These are phyloP conservation scores for Lucilia cuprina DNA, from an alignment of 1,140 invertebrate genomes.

Conservation along the genomic window DNA sequence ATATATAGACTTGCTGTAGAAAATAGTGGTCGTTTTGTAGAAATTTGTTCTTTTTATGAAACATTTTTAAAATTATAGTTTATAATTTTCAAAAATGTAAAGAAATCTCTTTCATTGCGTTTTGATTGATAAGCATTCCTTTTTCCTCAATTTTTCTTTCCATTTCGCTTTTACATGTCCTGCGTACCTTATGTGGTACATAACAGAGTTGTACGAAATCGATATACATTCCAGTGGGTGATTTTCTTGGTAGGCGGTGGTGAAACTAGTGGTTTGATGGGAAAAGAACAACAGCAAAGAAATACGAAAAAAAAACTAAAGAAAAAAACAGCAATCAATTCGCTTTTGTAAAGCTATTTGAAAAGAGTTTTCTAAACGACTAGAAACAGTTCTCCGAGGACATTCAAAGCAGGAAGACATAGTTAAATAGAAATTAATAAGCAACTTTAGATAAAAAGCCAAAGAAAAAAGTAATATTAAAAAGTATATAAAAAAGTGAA, in stretches of 20 bases:
- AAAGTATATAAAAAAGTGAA: constrained; percentile 16
- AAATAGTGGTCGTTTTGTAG: no score
- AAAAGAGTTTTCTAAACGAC: constrained; percentile 28
- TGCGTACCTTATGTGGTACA: not conserved
- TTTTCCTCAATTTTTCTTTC: no score
- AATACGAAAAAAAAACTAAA: not conserved
- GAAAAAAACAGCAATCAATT: constrained; percentile 22
- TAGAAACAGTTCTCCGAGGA: constrained; percentile 31
- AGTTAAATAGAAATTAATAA: not conserved
- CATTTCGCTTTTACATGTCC: not conserved
- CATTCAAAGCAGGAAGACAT: constrained; percentile 31
- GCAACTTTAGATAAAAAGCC: not conserved
- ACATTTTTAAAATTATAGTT: no score
- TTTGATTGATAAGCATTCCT: no score
- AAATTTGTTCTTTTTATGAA: no score
- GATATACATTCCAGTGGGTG: constrained; percentile 14
- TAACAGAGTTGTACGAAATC: not conserved
- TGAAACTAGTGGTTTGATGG: not conserved
- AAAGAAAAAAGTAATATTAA: not conserved
- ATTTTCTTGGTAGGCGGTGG: constrained; percentile 19
- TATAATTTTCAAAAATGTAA: no score
- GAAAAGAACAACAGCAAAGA: not conserved
- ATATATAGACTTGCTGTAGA: no score
- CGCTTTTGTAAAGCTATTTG: constrained; percentile 28
- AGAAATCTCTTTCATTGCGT: no score